phyloP scores from a whole-genome alignment of 2,888 invertebrate species.

The Oasisia sp. region DNA sequence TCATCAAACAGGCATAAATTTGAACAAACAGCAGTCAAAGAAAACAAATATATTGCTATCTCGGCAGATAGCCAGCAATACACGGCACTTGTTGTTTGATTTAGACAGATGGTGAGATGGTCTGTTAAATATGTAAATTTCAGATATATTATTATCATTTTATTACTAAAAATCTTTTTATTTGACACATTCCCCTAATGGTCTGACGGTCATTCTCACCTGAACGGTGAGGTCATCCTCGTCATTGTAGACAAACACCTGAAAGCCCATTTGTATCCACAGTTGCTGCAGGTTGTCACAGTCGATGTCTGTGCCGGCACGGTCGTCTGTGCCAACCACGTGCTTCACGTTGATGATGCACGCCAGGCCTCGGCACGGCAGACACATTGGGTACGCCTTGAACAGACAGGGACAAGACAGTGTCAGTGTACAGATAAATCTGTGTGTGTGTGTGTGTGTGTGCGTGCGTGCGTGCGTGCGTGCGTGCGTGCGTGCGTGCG shows the following conservation, averaged over 20 bases:
- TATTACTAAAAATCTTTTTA: neutral
- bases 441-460: too few relatives aligned
- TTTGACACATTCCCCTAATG: neutral
- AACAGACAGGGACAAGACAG: slow-evolving; percentile 19
- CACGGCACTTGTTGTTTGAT: too few relatives aligned
- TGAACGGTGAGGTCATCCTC: slow-evolving; percentile 52
- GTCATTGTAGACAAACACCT: slow-evolving; percentile 54
- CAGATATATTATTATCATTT: too few relatives aligned
- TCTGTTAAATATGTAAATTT: too few relatives aligned
- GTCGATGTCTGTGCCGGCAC: slow-evolving; percentile 56
- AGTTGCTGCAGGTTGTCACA: slow-evolving; percentile 54
- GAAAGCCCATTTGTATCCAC: slow-evolving; percentile 53
- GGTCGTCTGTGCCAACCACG: slow-evolving; percentile 51
- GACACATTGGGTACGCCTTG: slow-evolving; percentile 55
- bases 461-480: too few relatives aligned
- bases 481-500: too few relatives aligned
- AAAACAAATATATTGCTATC: too few relatives aligned
- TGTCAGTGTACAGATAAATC: too few relatives aligned
- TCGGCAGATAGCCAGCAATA: too few relatives aligned
- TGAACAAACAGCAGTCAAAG: too few relatives aligned
- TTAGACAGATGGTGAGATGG: too few relatives aligned
- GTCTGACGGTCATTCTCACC: slow-evolving; percentile 39
- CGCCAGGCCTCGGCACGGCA: slow-evolving; percentile 54
- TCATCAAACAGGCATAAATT: too few relatives aligned
- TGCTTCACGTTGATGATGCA: slow-evolving; percentile 57